A percentile compares a stretch with the other conserved stretches of the same genome.
phyloP scores from a whole-genome alignment of 2,113 vertebrate species.

The Girardinichthys multiradiatus region DNA sequence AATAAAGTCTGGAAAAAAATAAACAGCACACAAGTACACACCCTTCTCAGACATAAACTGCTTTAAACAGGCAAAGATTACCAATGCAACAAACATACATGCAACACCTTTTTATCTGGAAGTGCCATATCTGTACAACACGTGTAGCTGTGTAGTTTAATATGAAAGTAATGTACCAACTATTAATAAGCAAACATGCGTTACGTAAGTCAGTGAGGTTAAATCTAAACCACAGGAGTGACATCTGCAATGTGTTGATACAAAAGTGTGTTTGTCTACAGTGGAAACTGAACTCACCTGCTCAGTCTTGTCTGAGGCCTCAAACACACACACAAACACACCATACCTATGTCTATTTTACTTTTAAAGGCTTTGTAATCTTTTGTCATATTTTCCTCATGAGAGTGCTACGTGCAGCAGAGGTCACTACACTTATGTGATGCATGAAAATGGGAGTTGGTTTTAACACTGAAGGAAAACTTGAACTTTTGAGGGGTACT shows the following conservation, averaged over 20 bases:
- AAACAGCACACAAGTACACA: constrained; percentile 23
- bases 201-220: constrained; percentile 9
- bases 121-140: constrained; percentile 10
- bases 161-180: constrained; percentile 24
- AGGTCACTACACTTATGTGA: constrained; percentile 31
- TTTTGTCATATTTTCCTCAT: constrained; percentile 49
- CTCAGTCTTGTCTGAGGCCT: constrained; percentile 63
- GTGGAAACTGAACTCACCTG: constrained; percentile 38
- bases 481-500: background rate
- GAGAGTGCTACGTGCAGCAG: constrained; percentile 15
- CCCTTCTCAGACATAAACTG: constrained; percentile 7
- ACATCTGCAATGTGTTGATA: constrained; percentile 43
- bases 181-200: constrained; percentile 19
- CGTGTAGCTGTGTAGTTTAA: constrained; percentile 5
- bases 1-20: constrained; percentile 14
- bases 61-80: constrained; percentile 1
- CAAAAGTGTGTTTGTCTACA: constrained; percentile 18
- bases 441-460: constrained; percentile 22
- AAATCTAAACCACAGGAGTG: constrained; percentile 25
- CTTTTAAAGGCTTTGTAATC: constrained; percentile 22
- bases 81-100: constrained; percentile 1
- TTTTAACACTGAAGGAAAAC: constrained; percentile 16
- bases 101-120: background rate
- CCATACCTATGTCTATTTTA: constrained; percentile 4
- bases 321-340: constrained; percentile 30